Percentiles rank a stretch among this genome's conserved stretches.
phyloP scores from a whole-genome alignment of 2,113 vertebrate genomes.

The Cairina moschata region DNA sequence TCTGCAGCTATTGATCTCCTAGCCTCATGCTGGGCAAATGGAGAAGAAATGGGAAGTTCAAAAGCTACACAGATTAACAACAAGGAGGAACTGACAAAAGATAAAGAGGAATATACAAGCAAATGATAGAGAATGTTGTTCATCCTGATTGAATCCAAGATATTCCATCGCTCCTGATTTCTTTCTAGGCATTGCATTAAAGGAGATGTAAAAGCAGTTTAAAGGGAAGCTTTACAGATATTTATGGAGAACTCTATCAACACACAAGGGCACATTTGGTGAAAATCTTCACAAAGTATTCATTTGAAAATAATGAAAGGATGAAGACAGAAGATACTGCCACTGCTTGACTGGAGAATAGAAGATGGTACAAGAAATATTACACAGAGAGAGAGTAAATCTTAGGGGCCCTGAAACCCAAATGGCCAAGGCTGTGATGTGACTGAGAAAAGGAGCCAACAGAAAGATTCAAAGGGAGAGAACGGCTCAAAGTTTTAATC shows the following conservation, averaged over 20 bases:
- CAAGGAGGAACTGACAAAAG: neutral
- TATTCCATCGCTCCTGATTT: neutral
- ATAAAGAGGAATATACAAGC: neutral
- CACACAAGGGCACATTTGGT: neutral
- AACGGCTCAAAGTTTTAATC: neutral
- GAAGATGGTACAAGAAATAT: neutral
- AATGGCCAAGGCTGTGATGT: fast-evolving
- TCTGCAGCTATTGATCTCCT: neutral
- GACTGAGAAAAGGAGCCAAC: neutral
- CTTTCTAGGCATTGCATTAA: neutral
- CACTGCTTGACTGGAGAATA: neutral
- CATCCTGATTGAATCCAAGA: neutral
- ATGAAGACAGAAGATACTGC: neutral
- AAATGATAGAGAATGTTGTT: neutral
- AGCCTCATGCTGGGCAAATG: neutral
- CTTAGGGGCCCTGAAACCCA: neutral
- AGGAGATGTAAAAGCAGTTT: neutral
- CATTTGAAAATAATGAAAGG: neutral
- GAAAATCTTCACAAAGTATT: neutral
- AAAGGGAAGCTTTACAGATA: neutral
- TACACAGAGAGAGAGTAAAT: neutral
- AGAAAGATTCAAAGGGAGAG: neutral
- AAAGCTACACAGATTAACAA: neutral
- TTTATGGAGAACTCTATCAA: neutral
- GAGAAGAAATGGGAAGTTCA: neutral